phyloP scores from a whole-genome alignment of 1,140 invertebrate genomes.

The Caerostris darwini region DNA sequence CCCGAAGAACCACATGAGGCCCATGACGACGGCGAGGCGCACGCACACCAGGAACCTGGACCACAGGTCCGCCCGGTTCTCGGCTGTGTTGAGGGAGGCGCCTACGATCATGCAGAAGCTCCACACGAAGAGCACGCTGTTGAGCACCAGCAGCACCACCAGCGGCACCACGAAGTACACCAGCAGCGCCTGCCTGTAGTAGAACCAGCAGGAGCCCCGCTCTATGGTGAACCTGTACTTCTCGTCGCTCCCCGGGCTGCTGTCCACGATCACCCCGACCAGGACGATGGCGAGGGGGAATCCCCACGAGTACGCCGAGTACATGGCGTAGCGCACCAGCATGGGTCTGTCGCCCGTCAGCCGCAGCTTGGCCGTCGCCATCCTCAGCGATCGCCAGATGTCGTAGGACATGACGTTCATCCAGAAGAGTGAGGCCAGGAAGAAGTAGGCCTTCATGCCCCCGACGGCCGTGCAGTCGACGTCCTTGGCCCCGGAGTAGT shows the following conservation, averaged over 20 bases:
- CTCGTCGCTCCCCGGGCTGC: conserved; percentile 79
- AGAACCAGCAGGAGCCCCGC: conserved; percentile 84
- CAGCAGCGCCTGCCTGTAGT: conserved; percentile 83
- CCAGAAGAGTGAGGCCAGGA: conserved; percentile 85
- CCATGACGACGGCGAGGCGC: conserved; percentile 82
- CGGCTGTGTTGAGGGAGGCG: conserved; percentile 79
- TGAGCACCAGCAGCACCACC: conserved; percentile 82
- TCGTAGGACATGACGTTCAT: conserved; percentile 86
- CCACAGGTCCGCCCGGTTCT: conserved; percentile 80
- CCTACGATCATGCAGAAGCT: conserved; percentile 83
- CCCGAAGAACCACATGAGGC: conserved; percentile 84
- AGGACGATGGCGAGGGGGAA: conserved; percentile 83
- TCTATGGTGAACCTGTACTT: conserved; percentile 83
- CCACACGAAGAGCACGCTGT: conserved; percentile 83
- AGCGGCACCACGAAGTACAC: conserved; percentile 84
- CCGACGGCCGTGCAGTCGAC: conserved; percentile 81
- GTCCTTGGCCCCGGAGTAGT: no score
- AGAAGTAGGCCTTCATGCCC: conserved; percentile 83
- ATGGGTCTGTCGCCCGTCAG: conserved; percentile 81
- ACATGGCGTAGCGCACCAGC: conserved; percentile 82
- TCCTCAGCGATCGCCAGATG: conserved; percentile 83
- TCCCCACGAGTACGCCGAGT: conserved; percentile 84
- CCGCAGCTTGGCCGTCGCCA: conserved; percentile 83
- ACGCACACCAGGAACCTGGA: conserved; percentile 84
- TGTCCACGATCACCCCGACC: conserved; percentile 83